Evolutionary conservation across 2,113 vertebrate genomes (phyloP).

Genomic region (Corythoichthys haematopterus): DNA sequence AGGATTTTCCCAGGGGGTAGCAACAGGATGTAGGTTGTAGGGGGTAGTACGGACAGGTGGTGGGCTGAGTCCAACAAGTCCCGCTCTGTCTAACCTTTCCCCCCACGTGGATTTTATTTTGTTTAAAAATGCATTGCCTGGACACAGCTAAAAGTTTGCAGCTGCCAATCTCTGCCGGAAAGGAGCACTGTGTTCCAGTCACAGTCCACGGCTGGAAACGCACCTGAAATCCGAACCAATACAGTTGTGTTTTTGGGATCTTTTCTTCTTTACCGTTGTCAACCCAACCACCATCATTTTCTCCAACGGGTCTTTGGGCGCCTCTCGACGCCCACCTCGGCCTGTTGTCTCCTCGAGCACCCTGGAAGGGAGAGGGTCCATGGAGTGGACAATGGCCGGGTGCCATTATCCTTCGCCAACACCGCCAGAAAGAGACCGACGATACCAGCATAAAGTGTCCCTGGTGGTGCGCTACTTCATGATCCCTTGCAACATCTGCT

Average conservation of each 20-base stretch:
- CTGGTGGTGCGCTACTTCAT: conserved; percentile 94
- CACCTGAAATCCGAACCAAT: conserved; percentile 48
- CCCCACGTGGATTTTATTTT: conserved; percentile 62
- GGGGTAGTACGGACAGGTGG: conserved; percentile 55
- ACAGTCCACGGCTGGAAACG: conserved; percentile 50
- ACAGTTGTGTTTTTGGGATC: conserved; percentile 18
- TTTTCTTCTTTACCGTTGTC: conserved; percentile 21
- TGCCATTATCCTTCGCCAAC: conserved; percentile 79
- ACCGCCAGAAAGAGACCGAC: conserved; percentile 76
- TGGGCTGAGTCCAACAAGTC: conserved; percentile 45
- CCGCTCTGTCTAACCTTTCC: conserved; percentile 20
- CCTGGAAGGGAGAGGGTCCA: conserved; percentile 59
- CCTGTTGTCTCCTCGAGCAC: conserved; percentile 46
- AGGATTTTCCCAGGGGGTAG: conserved; percentile 18
- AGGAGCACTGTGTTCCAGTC: conserved; percentile 30
- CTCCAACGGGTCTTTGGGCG: conserved; percentile 65
- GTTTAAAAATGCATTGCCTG: conserved; percentile 65
- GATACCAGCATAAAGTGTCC: conserved; percentile 90
- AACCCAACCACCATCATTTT: conserved; percentile 60
- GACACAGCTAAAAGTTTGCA: conserved; percentile 57
- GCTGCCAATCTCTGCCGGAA: conserved; percentile 51
- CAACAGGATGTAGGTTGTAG: conserved; percentile 60
- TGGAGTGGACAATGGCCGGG: conserved; percentile 83
- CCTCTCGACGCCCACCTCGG: conserved; percentile 59
- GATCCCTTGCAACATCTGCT: conserved; percentile 96